These are phyloP conservation scores for Eupithecia exiguata DNA, from an alignment of 2,888 invertebrate genomes.

Conservation along the genomic window DNA sequence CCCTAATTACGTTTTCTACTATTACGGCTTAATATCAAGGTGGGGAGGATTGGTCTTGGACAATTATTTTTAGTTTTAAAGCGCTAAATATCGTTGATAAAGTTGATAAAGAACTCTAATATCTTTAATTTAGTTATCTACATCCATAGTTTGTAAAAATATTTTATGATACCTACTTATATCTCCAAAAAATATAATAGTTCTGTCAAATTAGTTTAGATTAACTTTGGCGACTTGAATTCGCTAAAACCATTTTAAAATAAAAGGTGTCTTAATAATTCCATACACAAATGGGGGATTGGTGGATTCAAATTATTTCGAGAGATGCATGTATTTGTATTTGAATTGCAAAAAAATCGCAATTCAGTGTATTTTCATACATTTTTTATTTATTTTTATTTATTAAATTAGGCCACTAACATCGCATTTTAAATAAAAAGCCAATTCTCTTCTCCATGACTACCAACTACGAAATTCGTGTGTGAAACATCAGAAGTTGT, in stretches of 20 bases:
- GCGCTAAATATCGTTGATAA: background rate
- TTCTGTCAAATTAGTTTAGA: too few species aligned
- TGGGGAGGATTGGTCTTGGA: constrained; percentile 37
- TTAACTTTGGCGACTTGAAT: too few species aligned
- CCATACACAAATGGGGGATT: too few species aligned
- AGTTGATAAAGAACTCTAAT: background rate
- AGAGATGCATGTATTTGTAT: background rate
- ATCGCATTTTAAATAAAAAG: background rate
- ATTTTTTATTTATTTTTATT: too few species aligned
- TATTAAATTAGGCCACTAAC: background rate
- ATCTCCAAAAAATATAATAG: too few species aligned
- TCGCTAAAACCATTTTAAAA: too few species aligned
- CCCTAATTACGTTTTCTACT: constrained; percentile 80
- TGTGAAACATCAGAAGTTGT: constrained; percentile 75
- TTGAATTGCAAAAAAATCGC: background rate
- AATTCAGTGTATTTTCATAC: background rate
- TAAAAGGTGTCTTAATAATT: too few species aligned
- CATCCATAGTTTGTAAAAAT: background rate
- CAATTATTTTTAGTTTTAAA: background rate
- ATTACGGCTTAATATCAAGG: constrained; percentile 57
- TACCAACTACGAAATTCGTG: constrained; percentile 58
- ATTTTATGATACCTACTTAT: background rate
- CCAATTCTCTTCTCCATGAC: constrained; percentile 51
- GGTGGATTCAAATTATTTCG: background rate
- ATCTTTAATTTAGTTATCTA: background rate